Base-by-base conservation (phyloP, 2,888 invertebrate genomes). In the Apodemia duryi region DNA sequence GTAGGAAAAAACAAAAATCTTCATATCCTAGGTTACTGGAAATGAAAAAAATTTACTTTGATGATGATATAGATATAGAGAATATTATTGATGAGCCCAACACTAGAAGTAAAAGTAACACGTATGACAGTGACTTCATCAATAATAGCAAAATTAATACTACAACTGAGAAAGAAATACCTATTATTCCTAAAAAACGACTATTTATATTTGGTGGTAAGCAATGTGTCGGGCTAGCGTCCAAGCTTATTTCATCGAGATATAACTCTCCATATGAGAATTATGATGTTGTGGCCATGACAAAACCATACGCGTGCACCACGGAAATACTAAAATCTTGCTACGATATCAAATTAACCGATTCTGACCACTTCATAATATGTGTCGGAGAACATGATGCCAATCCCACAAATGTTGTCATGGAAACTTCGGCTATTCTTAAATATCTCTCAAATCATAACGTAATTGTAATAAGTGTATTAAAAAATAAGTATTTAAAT, bases 21-120 rank as follows among this genome's bases (percentile, higher is more conserved):
- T 51, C 21, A 51, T 21, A 13, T 6, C 51, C 21, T 13, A n/a
- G 6, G 6, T n/a, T 21, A 51, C 5, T 21, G 4, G n/a, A 51
- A 51, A 51, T 51, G 51, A 51, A 51, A 51, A 51, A 51, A 21
- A 51, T 51, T n/a, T n/a, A 51, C 5, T 51, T 51, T 51, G 13
- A 21, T 51, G 21, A n/a, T 4, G 51, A 51, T 51, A n/a, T 13
- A n/a, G 51, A 51, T 6, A 13, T 21, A 51, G 51, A 51, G 2
- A n/a, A 51, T 51, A n/a, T 13, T 51, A n/a, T n/a, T 2, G 2
- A 3, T 51, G 51, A 51, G n/a, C n/a, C 2, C 51, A n/a, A n/a
- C 6, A 51, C 13, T 21, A 51, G 2, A 21, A 2, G n/a, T 21
- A 51, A 51, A 21, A 21, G 21, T 21, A 21, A 21, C 21, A 21